Evolutionary conservation across 2,888 invertebrate species (phyloP), one percentile per base, ranked within the genome.

Genomic region (Drosophila mercatorum): DNA sequence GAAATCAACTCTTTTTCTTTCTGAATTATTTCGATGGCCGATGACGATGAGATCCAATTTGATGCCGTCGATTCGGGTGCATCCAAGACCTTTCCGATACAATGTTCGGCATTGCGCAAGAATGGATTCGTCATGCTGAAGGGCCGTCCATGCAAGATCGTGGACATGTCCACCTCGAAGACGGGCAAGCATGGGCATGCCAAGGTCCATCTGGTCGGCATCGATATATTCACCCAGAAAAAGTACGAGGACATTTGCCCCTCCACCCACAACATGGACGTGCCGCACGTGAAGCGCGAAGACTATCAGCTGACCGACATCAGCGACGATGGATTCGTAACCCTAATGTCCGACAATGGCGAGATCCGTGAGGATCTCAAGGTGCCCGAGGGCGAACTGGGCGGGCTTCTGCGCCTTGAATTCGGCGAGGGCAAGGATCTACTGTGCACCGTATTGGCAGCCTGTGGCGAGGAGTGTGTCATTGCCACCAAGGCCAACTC

Each of bases 131-230:
- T 99, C 84, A 97, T 99, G 97, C 95, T 99, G 90, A 99, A 99
- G 94, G 95, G 96, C 79, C 97, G 98, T 92, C 99, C 99, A 69
- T 99, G 99, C 95, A 99, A 99, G 95, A 99, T 99, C 92, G 99
- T 99, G 72, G 99, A 99, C 94, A 99, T 99, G 99, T 98, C 98
- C 83, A 99, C 99, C 90, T 99, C 99, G 59, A 99, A 99, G 95
- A 99, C 99, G 91, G 99, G 99, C 90, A 99, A 99, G 94, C 99
- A 99, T 94, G 99, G 99, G 83, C 99, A 99, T 94, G 99, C 99
- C 92, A 99, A 99, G 95, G 98, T 99, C 82, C 98, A 98, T 94
- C 94, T 98, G 93, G 97, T 98, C 89, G 98, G 97, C 90, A 95
- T 98, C 88, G 98, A 98, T 93, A 97, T 98, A 93, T 98, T 98